Conservation (phyloP, 2,888 invertebrate genomes). For the Catocala fraxini region DNA sequence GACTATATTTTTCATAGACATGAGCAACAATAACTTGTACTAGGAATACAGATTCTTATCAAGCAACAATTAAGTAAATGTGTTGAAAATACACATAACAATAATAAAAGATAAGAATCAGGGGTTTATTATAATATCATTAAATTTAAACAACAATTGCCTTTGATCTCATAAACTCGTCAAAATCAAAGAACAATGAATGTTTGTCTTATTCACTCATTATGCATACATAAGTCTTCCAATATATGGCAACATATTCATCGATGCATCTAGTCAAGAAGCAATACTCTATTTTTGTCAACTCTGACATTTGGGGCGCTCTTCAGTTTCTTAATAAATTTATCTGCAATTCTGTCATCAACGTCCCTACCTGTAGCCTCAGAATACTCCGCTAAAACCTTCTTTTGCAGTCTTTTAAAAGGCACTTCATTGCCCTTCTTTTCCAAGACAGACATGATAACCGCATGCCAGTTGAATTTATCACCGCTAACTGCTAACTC, state of each 20-base stretch:
- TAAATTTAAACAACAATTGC: not conserved
- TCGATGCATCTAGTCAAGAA: constrained; percentile 59
- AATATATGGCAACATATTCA: constrained; percentile 37
- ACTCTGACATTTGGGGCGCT: constrained; percentile 90
- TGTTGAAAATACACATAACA: not conserved
- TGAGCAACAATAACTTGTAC: no score
- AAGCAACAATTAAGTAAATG: no score
- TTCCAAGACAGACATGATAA: constrained; percentile 82
- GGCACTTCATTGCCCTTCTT: constrained; percentile 89
- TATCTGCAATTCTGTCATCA: constrained; percentile 89
- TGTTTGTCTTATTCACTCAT: constrained; percentile 13
- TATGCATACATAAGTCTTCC: constrained; percentile 16
- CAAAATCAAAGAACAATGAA: constrained; percentile 3
- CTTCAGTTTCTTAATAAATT: constrained; percentile 91
- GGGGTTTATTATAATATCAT: constrained; percentile 8
- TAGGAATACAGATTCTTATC: no score
- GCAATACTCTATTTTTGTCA: constrained; percentile 88
- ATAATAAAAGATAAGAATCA: not conserved
- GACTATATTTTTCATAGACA: no score
- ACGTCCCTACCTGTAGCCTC: constrained; percentile 83
- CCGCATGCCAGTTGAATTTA: constrained; percentile 84
- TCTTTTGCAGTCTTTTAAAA: constrained; percentile 92
- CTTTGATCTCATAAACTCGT: constrained; percentile 3
- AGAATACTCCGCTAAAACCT: constrained; percentile 90
- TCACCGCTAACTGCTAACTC: constrained; percentile 65